Base-by-base conservation (phyloP, 2,797 vertebrate species). In the Garrulus glandarius region DNA sequence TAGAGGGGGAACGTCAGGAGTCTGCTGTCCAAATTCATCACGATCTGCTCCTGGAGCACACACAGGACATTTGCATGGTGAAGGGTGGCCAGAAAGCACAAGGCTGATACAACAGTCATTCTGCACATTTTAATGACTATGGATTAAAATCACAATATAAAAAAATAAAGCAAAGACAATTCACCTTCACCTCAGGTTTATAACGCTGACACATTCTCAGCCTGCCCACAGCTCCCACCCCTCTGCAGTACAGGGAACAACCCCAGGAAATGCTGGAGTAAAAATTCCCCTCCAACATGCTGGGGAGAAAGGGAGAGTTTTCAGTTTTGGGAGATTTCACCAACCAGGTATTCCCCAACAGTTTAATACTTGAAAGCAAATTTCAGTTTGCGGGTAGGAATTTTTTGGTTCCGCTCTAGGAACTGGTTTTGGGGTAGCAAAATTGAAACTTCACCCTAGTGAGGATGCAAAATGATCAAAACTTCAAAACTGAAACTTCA, bases 11-110 rank as follows among this genome's bases (percentile, higher is more conserved):
- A 99, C 47, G 98, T 97, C 82, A 99, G 97, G 92, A 99, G 98
- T 2, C 99, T 98, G 82, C 99, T 99, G 98, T 99, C 99, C 98
- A 99, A 96, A 92, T 99, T 99, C 99, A 99, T 99, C 91, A 99
- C 99, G 19, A 99, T 98, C 84, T 99, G 99, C 95, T 99, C 99
- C 99, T 99, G 90, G 85, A 81, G 92, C 65, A 87, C 65, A 56
- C 36, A 46, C 24, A 12, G 36, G 13, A 39, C 30, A 3, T 16
- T 20, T 2, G 52, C 4, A 4, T 19, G 53, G 69, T 19, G 46
- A 57, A 44, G 27, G n/a, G 36, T 15, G 29, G 30, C 2, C 61
- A 63, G 41, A 21, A 21, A 30, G 37, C n/a, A 56, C 43, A 49
- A 4, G 13, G 10, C 32, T 43, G 49, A n/a, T 9, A 56, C 36